Evolutionary conservation across 1,140 invertebrate species (phyloP).

Genomic region (Panagrolaimus sp.): DNA sequence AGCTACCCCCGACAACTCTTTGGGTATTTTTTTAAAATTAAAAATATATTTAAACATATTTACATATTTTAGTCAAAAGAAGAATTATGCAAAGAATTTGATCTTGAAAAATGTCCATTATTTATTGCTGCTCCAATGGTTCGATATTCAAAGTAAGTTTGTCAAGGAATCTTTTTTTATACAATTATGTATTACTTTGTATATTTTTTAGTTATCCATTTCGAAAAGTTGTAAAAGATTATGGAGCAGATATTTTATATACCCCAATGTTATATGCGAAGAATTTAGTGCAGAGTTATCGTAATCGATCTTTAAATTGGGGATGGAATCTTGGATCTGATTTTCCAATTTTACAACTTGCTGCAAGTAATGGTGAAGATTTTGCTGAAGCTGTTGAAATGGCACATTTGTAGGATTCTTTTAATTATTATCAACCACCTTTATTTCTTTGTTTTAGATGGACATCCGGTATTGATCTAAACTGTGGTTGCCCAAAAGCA

Average conservation of each 20-base stretch:
- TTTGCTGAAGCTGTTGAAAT: slow-evolving; percentile 3
- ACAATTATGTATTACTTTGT: not conserved
- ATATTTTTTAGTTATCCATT: not conserved
- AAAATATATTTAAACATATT: not conserved
- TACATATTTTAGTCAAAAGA: slow-evolving; percentile 1
- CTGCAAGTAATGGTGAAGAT: slow-evolving; percentile 5
- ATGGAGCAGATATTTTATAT: not conserved
- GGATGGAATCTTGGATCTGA: slow-evolving; percentile 3
- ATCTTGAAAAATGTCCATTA: not conserved
- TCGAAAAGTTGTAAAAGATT: not conserved
- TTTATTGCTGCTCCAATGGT: slow-evolving; percentile 14
- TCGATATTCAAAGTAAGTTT: slow-evolving; percentile 10
- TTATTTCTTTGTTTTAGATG: not conserved
- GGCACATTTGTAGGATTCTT: not conserved
- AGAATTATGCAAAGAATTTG: not conserved
- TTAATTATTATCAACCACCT: not conserved
- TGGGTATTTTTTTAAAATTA: no score
- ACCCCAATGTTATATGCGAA: slow-evolving; percentile 3
- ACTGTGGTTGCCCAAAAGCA: slow-evolving; percentile 3
- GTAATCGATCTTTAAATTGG: not conserved
- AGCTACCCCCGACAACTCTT: no score
- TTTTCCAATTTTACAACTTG: not conserved
- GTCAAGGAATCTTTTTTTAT: not conserved
- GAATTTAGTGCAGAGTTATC: slow-evolving; percentile 1
- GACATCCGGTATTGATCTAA: not conserved